phyloP scores from a whole-genome alignment of 2,113 vertebrate genomes.

The Tetrao urogallus region DNA sequence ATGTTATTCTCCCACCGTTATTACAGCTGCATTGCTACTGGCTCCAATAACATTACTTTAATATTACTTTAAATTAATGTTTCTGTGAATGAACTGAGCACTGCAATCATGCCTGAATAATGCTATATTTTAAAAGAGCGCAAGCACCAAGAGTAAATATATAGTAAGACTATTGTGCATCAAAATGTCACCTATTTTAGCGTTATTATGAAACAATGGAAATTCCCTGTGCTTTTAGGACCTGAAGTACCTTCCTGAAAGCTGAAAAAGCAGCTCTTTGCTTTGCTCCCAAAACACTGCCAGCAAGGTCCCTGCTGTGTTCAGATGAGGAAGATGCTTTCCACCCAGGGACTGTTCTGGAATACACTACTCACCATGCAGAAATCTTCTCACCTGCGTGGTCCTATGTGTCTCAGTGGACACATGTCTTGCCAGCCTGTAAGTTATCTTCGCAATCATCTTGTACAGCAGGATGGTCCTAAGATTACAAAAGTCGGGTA shows the following conservation, averaged over 20 bases:
- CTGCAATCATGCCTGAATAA: neutral
- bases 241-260: neutral
- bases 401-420: neutral
- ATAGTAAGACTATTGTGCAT: neutral
- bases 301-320: neutral
- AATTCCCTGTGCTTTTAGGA: neutral
- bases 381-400: slow-evolving; percentile 56
- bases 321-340: neutral
- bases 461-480: neutral
- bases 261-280: neutral
- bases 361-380: slow-evolving; percentile 64
- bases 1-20: neutral
- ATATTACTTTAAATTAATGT: neutral
- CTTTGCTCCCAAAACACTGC: neutral
- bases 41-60: neutral
- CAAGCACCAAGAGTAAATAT: neutral
- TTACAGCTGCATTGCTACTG: neutral
- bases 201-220: neutral
- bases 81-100: neutral
- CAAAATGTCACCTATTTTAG: neutral
- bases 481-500: neutral
- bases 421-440: neutral
- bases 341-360: neutral
- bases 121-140: neutral
- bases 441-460: slow-evolving; percentile 45